A percentile compares a stretch with the other conserved stretches of the same genome.
phyloP scores from a whole-genome alignment of 2,113 vertebrate genomes.

The Toxotes jaculatrix region DNA sequence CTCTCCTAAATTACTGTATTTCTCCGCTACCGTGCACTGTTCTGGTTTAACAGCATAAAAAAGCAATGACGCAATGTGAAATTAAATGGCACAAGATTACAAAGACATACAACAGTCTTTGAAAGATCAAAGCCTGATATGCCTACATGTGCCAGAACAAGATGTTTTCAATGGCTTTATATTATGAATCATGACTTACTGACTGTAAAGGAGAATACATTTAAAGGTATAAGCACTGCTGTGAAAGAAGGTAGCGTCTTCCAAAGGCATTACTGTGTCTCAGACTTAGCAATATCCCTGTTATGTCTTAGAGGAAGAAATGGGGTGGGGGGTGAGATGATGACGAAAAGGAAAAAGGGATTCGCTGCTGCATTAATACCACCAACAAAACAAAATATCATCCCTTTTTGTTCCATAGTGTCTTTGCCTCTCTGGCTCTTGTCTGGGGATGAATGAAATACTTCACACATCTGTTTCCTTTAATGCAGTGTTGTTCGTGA shows the following conservation, averaged over 20 bases:
- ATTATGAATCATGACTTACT: not conserved
- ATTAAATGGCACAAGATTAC: slow-evolving; percentile 12
- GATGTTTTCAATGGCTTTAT: not conserved
- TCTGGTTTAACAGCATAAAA: not conserved
- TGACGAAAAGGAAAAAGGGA: not conserved
- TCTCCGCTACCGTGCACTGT: not conserved
- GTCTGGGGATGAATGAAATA: slow-evolving; percentile 22
- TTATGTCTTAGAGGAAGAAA: not conserved
- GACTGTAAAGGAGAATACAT: slow-evolving; percentile 21
- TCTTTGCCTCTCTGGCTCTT: slow-evolving; percentile 1
- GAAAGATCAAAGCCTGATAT: slow-evolving; percentile 30
- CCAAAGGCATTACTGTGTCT: not conserved
- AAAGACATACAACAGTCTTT: slow-evolving; percentile 9
- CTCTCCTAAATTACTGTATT: not conserved
- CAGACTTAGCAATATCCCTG: not conserved
- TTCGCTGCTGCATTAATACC: not conserved
- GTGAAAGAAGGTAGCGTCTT: not conserved
- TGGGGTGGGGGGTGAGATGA: not conserved
- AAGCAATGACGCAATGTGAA: not conserved
- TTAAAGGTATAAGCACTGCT: slow-evolving; percentile 14
- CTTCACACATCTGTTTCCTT: slow-evolving; percentile 6
- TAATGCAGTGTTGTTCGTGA: slow-evolving; percentile 7
- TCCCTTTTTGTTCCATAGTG: not conserved
- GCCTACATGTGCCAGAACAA: not conserved
- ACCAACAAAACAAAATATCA: not conserved